Conservation (phyloP, 2,888 invertebrate genomes). For the Hydropsyche betteni region DNA sequence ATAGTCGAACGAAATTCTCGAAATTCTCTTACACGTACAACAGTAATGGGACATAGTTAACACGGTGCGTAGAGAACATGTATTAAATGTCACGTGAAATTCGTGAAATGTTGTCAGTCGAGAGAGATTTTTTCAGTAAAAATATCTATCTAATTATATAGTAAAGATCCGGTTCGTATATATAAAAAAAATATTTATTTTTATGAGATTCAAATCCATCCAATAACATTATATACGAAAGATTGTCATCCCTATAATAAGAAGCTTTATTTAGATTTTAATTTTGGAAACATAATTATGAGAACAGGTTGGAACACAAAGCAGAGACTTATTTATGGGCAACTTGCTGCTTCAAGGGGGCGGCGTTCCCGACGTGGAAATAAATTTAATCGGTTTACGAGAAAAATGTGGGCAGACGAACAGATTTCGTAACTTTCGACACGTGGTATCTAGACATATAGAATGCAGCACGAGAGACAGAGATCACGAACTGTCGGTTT, state of each 20-base stretch:
- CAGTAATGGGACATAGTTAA: constrained; percentile 5
- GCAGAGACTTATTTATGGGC: not conserved
- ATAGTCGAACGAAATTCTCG: not conserved
- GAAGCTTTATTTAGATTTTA: not conserved
- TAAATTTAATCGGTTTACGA: constrained; percentile 18
- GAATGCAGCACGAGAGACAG: no score
- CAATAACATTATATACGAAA: not conserved
- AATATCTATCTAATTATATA: constrained; percentile 17
- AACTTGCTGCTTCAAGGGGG: constrained; percentile 3
- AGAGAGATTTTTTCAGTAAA: constrained; percentile 3
- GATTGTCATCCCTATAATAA: not conserved
- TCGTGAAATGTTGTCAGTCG: not conserved
- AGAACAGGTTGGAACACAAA: not conserved
- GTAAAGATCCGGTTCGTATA: not conserved
- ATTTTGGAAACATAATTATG: not conserved
- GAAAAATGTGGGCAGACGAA: constrained; percentile 17
- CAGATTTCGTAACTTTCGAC: constrained; percentile 3
- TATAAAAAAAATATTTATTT: no score
- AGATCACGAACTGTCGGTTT: not conserved
- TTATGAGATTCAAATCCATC: not conserved
- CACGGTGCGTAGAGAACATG: not conserved
- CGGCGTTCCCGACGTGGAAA: not conserved
- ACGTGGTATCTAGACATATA: not conserved
- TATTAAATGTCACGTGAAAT: not conserved
- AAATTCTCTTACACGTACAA: not conserved